Evolutionary conservation across 2,888 invertebrate genomes (phyloP), one percentile per base, ranked within the genome.

Genomic region (Phengaris arion): DNA sequence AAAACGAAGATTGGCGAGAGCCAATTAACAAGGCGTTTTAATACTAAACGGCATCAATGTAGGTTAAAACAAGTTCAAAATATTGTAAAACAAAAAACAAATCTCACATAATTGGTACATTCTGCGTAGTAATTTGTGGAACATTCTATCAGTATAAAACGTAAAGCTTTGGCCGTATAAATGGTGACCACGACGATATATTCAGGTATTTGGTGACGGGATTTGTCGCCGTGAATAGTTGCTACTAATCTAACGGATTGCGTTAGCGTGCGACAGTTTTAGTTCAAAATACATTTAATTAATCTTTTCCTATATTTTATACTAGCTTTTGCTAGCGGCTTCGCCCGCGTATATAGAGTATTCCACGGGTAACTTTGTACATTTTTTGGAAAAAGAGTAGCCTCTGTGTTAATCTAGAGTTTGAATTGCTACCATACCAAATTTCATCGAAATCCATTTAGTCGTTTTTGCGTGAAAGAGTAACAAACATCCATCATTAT

Each of bases 121-220:
- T 64, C 0, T 22, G 35, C 59, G 22, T 10, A 22, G 12, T 22
- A 35, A 77, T 72, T 55, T 22, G 59, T 22, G 22, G 35, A 64
- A 57, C 57, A 57, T 57, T 64, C 22, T 35, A 64, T 64, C 59
- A 22, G 59, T 35, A 35, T 64, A 64, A 64, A 64, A 64, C 59
- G 22, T 22, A 22, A 64, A 64, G 59, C 35, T 64, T 64, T 64
- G 57, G 35, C 35, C 22, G 22, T 64, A 35, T 35, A 35, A 22
- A 64, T 22, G 22, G 59, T 57, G 59, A 64, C 59, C 59, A 22
- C 59, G 10, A 22, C 22, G 59, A 64, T 64, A 64, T 64, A 64
- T 64, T 22, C 59, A 64, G 59, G 59, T 64, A 64, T 64, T 64
- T 10, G 59, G 59, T 64, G 59, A 64, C 35, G 59, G 22, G 59